Percentiles rank a stretch among this genome's conserved stretches.
These are phyloP conservation scores for Chionomys nivalis DNA, from an alignment of 2,113 vertebrate species.

Conservation along the genomic window DNA sequence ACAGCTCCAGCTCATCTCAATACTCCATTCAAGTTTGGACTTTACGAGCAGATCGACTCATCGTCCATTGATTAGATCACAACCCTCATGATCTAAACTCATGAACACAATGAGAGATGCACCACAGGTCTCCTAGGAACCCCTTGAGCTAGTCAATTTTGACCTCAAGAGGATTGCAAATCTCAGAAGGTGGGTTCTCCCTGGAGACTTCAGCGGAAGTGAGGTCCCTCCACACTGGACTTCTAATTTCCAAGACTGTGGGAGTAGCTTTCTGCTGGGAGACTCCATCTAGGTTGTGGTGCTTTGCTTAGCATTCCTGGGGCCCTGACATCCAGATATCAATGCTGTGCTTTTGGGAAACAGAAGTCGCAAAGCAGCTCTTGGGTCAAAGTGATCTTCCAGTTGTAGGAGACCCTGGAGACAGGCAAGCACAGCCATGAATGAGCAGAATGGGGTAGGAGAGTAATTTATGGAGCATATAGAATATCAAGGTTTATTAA, in stretches of 20 bases:
- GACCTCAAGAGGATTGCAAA: neutral
- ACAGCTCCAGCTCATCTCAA: neutral
- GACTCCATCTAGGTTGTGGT: neutral
- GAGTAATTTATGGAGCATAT: neutral
- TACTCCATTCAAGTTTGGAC: neutral
- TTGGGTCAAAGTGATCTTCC: neutral
- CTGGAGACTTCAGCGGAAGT: too few relatives aligned
- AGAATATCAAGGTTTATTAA: neutral
- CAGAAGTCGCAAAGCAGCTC: neutral
- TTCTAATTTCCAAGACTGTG: neutral
- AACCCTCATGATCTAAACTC: neutral
- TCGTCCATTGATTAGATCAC: neutral
- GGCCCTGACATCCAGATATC: too few relatives aligned
- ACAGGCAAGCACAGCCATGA: neutral
- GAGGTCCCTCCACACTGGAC: too few relatives aligned
- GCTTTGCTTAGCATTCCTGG: too few relatives aligned
- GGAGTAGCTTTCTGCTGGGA: neutral
- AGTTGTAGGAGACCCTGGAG: neutral
- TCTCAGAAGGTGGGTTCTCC: too few relatives aligned
- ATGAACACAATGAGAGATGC: neutral
- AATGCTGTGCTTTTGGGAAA: fast-evolving
- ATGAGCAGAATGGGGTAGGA: neutral
- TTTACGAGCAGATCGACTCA: neutral
- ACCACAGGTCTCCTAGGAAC: neutral
- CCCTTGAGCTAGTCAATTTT: neutral